Percentiles rank a stretch among this genome's conserved stretches.
Conservation (phyloP, 1,140 invertebrate species). For the Euschistus heros region DNA sequence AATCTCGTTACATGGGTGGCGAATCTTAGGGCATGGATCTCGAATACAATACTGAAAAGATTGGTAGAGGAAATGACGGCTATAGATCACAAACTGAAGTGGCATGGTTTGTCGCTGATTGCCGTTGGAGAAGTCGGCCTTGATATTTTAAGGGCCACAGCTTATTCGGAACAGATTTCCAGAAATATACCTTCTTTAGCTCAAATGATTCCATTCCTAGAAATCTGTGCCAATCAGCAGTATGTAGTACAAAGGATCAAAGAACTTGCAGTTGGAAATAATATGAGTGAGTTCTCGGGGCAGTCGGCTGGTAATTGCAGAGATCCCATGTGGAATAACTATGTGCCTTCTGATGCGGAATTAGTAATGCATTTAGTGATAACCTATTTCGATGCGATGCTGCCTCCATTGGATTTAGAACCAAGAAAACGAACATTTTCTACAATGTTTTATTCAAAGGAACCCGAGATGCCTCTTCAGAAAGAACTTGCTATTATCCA, state of each 20-base stretch:
- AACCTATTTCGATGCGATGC: conserved; percentile 67
- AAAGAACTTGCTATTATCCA: conserved; percentile 44
- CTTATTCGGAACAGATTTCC: conserved; percentile 47
- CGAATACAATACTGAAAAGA: conserved; percentile 59
- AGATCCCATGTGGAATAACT: conserved; percentile 64
- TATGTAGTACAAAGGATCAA: conserved; percentile 48
- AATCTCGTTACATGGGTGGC: no score
- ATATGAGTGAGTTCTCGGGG: conserved; percentile 73
- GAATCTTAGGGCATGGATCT: conserved; percentile 46
- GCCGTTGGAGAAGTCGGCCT: conserved; percentile 56
- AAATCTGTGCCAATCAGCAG: conserved; percentile 68
- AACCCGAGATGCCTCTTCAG: conserved; percentile 42
- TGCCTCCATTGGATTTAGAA: conserved; percentile 60
- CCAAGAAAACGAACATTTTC: conserved; percentile 67
- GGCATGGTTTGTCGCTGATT: conserved; percentile 56
- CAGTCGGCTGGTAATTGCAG: conserved; percentile 59
- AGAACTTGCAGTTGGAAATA: conserved; percentile 63
- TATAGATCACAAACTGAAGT: conserved; percentile 52
- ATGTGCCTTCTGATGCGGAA: conserved; percentile 65
- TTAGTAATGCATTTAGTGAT: conserved; percentile 61
- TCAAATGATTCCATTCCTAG: conserved; percentile 62
- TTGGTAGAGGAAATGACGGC: conserved; percentile 57
- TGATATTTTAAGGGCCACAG: conserved; percentile 57
- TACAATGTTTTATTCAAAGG: conserved; percentile 48
- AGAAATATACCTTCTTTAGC: conserved; percentile 55